Base-by-base conservation (phyloP, 2,797 vertebrate genomes). In the Melanotaenia boesemani region DNA sequence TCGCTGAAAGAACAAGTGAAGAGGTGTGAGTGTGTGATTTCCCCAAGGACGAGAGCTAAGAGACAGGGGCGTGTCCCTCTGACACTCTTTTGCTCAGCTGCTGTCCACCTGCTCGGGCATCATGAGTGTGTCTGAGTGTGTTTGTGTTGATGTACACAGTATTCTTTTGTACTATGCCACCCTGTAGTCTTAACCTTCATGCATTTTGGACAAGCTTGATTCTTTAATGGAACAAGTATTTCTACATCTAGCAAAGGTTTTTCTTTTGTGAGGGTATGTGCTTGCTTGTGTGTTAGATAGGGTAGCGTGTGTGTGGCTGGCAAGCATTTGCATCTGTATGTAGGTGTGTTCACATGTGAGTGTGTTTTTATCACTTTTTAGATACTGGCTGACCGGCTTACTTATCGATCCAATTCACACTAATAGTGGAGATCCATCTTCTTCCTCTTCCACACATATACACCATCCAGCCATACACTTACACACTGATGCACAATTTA, bases 11-110 rank as follows among this genome's bases (percentile, higher is more conserved):
- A 67, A 79, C 54, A 7, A 72, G 63, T 46, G 57, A 89, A 81
- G 84, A 87, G 80, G 83, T 87, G 86, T 84, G 83, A 74, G 72
- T 79, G 2, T 81, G 60, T 88, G 82, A 91, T 92, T 92, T 89
- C 87, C 89, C 84, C 1, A 1, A 67, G 74, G 85, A 60, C 84
- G 44, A 54, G 67, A 69, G 79, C 72, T 70, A 73, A 91, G 88
- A 85, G 68, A 84, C 76, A 77, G 64, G 82, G 81, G 80, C 18
- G 72, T 79, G 79, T 76, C 82, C 74, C 57, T 74, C 60, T 76
- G 67, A 79, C 32, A 13, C 63, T 63, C 67, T 54, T 73, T 30
- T 16, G 30, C 32, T 72, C 5, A 0, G 46, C 75, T 64, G 61
- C 50, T 59, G 76, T 71, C 61, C 12, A 39, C 54, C 26, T 77